phyloP scores from a whole-genome alignment of 2,888 invertebrate species.

The Argyresthia goedartella region DNA sequence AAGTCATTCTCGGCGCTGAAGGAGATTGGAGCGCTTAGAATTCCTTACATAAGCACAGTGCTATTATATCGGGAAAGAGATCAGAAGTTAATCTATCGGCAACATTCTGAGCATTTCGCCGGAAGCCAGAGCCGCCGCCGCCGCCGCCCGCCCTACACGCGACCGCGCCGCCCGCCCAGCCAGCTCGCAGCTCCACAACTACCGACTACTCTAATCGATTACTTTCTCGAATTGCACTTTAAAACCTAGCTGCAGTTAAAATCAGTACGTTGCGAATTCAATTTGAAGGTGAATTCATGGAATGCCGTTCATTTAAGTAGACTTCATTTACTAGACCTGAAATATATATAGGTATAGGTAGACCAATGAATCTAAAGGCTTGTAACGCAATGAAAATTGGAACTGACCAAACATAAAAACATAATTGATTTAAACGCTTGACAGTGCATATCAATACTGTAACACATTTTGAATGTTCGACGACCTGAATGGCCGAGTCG shows the following conservation, averaged over 20 bases:
- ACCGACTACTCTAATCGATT: conserved; percentile 45
- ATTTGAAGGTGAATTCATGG: too few relatives aligned
- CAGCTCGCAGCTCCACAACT: too few relatives aligned
- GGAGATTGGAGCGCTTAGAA: conserved; percentile 64
- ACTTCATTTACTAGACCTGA: too few relatives aligned
- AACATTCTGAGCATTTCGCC: conserved; percentile 68
- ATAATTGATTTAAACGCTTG: too few relatives aligned
- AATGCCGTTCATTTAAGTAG: too few relatives aligned
- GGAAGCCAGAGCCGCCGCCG: conserved; percentile 60
- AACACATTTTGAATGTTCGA: too few relatives aligned
- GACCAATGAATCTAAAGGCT: too few relatives aligned
- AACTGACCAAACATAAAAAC: too few relatives aligned
- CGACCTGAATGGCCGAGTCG: too few relatives aligned
- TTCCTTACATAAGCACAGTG: conserved; percentile 63
- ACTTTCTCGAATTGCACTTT: conserved; percentile 18
- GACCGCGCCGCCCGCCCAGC: conserved; percentile 10
- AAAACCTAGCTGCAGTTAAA: not conserved
- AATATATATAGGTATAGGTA: too few relatives aligned
- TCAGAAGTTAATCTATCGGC: conserved; percentile 71
- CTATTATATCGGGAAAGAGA: conserved; percentile 70
- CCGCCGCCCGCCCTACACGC: conserved; percentile 44
- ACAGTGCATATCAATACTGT: too few relatives aligned
- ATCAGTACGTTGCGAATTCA: not conserved
- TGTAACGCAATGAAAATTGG: too few relatives aligned
- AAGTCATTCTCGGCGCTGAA: conserved; percentile 52